Evolutionary conservation across 2,113 vertebrate genomes (phyloP).

Genomic region (Alaudala cheleensis): DNA sequence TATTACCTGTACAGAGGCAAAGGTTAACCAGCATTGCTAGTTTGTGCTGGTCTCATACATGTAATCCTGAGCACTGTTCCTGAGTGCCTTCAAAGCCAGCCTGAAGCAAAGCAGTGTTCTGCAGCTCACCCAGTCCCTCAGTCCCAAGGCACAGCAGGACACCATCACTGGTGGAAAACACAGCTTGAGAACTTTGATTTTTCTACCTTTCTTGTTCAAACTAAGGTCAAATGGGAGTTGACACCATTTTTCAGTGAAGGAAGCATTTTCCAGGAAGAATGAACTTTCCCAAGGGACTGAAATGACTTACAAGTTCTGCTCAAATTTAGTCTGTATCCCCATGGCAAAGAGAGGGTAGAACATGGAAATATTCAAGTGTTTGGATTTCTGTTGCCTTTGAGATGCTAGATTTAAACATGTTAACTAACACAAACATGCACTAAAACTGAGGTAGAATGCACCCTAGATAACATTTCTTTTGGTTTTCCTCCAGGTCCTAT

Average conservation of each 20-base stretch:
- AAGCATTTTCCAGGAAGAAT: background rate
- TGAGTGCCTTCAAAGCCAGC: background rate
- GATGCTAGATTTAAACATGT: background rate
- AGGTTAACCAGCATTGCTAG: background rate
- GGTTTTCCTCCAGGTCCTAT: background rate
- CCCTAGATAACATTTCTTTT: background rate
- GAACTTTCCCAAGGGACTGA: background rate
- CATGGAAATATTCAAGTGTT: background rate
- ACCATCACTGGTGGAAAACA: background rate
- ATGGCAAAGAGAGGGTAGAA: background rate
- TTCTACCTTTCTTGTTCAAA: background rate
- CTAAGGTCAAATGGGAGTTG: background rate
- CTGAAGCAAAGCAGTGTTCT: background rate
- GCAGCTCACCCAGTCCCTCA: background rate
- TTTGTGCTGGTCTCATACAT: background rate
- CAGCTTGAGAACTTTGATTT: background rate
- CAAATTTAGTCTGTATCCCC: background rate
- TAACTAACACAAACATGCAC: background rate
- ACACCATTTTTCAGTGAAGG: background rate
- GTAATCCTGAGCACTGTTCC: background rate
- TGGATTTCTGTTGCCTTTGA: background rate
- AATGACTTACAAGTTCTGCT: background rate
- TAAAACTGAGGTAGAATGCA: background rate
- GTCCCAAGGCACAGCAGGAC: background rate
- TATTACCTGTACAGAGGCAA: background rate